Evolutionary conservation across 2,888 invertebrate species (phyloP).

Genomic region (Crepidodera aurea): DNA sequence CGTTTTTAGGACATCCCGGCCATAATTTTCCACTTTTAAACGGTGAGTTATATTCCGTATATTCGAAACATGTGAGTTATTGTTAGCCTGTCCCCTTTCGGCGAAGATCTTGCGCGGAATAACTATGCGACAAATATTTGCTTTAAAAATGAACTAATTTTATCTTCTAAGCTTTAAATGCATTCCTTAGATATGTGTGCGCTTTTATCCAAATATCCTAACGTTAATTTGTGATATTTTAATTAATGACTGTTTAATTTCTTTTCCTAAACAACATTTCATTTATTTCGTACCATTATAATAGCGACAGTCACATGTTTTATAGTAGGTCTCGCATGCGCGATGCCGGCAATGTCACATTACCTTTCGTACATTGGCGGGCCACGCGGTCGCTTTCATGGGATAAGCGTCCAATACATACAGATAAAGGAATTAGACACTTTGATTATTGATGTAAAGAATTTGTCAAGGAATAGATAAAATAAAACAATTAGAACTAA

Average conservation of each 20-base stretch:
- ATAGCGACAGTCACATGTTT: constrained; percentile 51
- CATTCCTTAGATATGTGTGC: background rate
- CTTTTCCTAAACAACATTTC: constrained; percentile 28
- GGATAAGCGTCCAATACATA: too few species aligned
- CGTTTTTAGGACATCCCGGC: constrained; percentile 84
- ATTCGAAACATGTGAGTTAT: constrained; percentile 34
- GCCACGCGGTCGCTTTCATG: constrained; percentile 2
- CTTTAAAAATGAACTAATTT: constrained; percentile 28
- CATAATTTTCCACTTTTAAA: constrained; percentile 81
- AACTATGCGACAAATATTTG: constrained; percentile 31
- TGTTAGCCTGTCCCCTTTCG: constrained; percentile 37
- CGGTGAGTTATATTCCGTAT: constrained; percentile 64
- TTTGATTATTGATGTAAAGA: too few species aligned
- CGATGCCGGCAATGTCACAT: constrained; percentile 38
- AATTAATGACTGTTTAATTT: constrained; percentile 38
- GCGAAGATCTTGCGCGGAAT: constrained; percentile 35
- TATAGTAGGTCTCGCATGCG: constrained; percentile 43
- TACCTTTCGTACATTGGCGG: constrained; percentile 34
- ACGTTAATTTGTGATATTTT: constrained; percentile 25
- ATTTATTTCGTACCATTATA: constrained; percentile 34
- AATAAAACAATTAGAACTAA: too few species aligned
- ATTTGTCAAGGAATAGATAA: too few species aligned
- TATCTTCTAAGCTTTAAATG: constrained; percentile 22
- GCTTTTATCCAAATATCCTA: background rate
- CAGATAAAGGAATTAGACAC: too few species aligned